Base-by-base conservation (phyloP, 2,888 invertebrate species). In the Drosophila gaucha region DNA sequence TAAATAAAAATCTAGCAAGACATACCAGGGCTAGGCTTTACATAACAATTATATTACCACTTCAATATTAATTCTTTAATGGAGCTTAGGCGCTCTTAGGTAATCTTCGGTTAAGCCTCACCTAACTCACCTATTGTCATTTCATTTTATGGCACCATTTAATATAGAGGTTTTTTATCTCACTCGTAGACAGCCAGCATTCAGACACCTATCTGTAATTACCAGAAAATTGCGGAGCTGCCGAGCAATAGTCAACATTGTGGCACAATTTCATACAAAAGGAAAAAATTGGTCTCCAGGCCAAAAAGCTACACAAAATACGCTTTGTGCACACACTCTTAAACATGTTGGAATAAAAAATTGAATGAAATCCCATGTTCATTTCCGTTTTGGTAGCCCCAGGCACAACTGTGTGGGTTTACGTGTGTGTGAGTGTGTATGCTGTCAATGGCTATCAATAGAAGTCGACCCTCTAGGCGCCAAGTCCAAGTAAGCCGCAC, bases 401-500 rank as follows among this genome's bases (percentile, higher is more conserved):
- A 50, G 51, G 72, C 47, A 52, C 39, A 52, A 44, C 47, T 60
- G 66, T 74, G 50, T 56, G 26, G 51, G 24, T 49, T 12, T 26
- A 10, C 24, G 24, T 44, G 22, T 33, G 22, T 24, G 18, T 26
- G 12, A 35, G 50, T 55, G 33, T 36, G 22, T 28, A 41, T 59
- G 67, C 63, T 78, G 74, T 78, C 86, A 76, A 74, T 80, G 68
- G 60, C 63, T 72, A 78, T 86, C 87, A 86, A 82, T 84, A 47
- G 82, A 66, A 67, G 44, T 58, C 59, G 68, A 74, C 64, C 63
- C 68, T 78, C 78, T 65, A 60, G 79, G 76, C 74, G 59, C 65
- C 79, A 65, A 67, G 82, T 67, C 72, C 73, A 75, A 84, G 76
- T 69, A 68, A 83, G 84, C 73, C 62, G 70, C 56, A 63, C 71